Conservation (phyloP, 2,888 invertebrate species). For the Phymatocera aterrima region DNA sequence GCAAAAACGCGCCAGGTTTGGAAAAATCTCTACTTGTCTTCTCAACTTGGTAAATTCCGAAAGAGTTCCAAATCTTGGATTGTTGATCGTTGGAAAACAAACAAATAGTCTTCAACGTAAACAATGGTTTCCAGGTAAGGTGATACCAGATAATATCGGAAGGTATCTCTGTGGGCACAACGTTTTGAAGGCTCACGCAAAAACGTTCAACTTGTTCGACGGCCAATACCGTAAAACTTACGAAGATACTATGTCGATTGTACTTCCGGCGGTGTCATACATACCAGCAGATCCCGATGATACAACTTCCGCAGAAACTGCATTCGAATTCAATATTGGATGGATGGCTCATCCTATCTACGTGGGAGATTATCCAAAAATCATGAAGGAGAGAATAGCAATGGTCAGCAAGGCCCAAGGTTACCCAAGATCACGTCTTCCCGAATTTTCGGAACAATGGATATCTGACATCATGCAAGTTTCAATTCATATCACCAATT, state of each 20-base stretch:
- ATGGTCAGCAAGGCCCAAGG: slow-evolving; percentile 73
- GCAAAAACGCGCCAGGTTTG: slow-evolving; percentile 54
- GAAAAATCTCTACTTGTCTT: not conserved
- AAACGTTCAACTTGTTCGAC: slow-evolving; percentile 81
- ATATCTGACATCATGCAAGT: slow-evolving; percentile 11
- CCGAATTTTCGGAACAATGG: slow-evolving; percentile 71
- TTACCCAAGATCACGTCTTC: slow-evolving; percentile 73
- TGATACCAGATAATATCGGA: slow-evolving; percentile 78
- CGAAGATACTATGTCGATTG: slow-evolving; percentile 75
- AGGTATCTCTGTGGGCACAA: slow-evolving; percentile 85
- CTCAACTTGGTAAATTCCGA: not conserved
- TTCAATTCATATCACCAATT: too few relatives aligned
- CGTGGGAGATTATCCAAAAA: slow-evolving; percentile 76
- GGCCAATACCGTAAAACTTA: slow-evolving; percentile 77
- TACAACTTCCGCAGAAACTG: slow-evolving; percentile 61
- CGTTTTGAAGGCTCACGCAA: slow-evolving; percentile 84
- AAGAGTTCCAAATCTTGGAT: not conserved
- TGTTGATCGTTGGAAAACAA: not conserved
- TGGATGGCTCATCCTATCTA: slow-evolving; percentile 76
- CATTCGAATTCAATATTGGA: slow-evolving; percentile 73
- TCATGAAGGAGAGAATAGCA: slow-evolving; percentile 74
- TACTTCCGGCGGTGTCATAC: slow-evolving; percentile 48
- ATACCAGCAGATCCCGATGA: slow-evolving; percentile 55
- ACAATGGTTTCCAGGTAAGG: slow-evolving; percentile 66
- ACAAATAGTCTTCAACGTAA: slow-evolving; percentile 73